Evolutionary conservation across 23 tunicate species (phyloP).

Genomic region (Pegea sp.): DNA sequence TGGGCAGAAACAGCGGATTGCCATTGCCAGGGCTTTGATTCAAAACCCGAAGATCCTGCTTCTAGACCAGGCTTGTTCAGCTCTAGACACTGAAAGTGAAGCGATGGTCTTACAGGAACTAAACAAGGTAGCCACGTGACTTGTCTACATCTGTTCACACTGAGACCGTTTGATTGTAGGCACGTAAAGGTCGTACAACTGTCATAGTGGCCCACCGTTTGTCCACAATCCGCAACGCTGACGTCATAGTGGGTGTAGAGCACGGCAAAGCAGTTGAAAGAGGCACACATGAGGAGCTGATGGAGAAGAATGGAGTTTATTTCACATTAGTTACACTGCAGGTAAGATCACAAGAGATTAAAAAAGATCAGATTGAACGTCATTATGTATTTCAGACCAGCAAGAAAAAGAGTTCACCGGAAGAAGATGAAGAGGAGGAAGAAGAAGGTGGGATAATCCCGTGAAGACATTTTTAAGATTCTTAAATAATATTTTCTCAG

Average conservation of each 20-base stretch:
- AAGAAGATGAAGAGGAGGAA: background rate
- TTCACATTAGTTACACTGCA: conserved; percentile 56
- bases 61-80: conserved; percentile 86
- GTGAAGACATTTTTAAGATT: background rate
- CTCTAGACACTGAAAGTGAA: conserved; percentile 85
- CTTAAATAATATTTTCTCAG: background rate
- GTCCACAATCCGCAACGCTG: conserved; percentile 61
- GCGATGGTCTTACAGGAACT: conserved; percentile 49
- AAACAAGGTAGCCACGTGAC: conserved; percentile 15
- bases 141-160: background rate
- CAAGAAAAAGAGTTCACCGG: too few relatives aligned
- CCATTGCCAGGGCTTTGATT: conserved; percentile 77
- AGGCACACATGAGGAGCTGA: conserved; percentile 53
- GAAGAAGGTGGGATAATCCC: background rate
- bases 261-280: conserved; percentile 67
- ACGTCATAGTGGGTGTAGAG: conserved; percentile 63
- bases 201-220: conserved; percentile 72
- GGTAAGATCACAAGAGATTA: too few relatives aligned
- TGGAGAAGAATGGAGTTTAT: conserved; percentile 58
- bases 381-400: too few relatives aligned
- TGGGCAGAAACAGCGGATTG: conserved; percentile 90
- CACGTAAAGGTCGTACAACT: conserved; percentile 41
- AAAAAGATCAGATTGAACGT: too few relatives aligned
- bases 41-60: conserved; percentile 72
- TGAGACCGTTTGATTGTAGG: conserved; percentile 6